Evolutionary conservation across 2,113 vertebrate species (phyloP).

Genomic region (Scortum barcoo): DNA sequence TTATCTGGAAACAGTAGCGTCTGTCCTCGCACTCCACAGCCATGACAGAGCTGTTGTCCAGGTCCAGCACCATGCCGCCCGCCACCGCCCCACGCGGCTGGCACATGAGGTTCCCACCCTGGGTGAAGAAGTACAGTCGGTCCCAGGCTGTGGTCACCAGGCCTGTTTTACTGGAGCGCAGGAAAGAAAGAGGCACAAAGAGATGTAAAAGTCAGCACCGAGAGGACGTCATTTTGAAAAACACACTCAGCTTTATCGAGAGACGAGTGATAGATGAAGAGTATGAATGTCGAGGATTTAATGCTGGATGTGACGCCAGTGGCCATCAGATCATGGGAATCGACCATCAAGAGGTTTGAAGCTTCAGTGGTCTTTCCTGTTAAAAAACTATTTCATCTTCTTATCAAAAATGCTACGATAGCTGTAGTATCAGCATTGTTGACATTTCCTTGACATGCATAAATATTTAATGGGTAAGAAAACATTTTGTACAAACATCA

Average conservation of each 20-base stretch:
- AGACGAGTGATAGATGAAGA: neutral
- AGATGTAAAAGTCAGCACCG: neutral
- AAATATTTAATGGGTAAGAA: no score
- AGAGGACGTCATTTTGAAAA: neutral
- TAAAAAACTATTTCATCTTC: no score
- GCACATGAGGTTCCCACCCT: slow-evolving; percentile 99
- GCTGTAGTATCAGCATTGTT: no score
- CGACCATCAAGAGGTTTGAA: no score
- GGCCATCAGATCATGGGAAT: no score
- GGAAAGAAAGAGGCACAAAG: neutral
- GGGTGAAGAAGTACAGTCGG: slow-evolving; percentile 97
- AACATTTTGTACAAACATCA: no score
- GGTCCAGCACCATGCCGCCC: slow-evolving; percentile 95
- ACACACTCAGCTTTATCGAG: neutral
- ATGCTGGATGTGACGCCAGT: no score
- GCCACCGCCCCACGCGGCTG: slow-evolving; percentile 96
- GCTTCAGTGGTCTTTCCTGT: no score
- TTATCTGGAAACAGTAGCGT: slow-evolving; percentile 98
- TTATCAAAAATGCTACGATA: no score
- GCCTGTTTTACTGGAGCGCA: slow-evolving; percentile 91
- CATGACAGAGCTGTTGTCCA: slow-evolving; percentile 99
- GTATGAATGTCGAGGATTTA: neutral
- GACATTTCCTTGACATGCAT: no score
- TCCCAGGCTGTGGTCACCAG: slow-evolving; percentile 98
- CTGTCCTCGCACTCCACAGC: slow-evolving; percentile 97